Percentiles rank a stretch among this genome's conserved stretches.
Evolutionary conservation across 2,113 vertebrate species (phyloP).

Genomic region (Zingel zingel): DNA sequence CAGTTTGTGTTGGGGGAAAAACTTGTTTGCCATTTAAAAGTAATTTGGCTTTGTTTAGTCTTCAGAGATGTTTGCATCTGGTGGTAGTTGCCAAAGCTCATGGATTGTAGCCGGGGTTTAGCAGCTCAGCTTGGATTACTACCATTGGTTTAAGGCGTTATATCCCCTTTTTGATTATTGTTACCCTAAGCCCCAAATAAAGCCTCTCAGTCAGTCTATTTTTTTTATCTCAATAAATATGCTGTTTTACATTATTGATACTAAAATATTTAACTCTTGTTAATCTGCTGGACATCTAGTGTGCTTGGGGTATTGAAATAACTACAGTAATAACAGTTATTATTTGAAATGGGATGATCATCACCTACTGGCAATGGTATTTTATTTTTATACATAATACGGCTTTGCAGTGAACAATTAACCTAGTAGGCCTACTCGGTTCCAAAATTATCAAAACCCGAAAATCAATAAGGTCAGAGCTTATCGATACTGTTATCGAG

Average conservation of each 20-base stretch:
- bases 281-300: background rate
- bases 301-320: background rate
- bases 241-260: background rate
- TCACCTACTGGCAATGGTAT: background rate
- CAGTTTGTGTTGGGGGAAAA: background rate
- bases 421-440: too few species aligned
- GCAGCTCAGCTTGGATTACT: constrained; percentile 72
- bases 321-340: background rate
- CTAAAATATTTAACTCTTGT: background rate
- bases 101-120: constrained; percentile 56
- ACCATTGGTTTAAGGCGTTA: constrained; percentile 69
- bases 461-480: too few species aligned
- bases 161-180: constrained; percentile 55
- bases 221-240: background rate
- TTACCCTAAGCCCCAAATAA: constrained; percentile 48
- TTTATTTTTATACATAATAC: background rate
- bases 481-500: too few species aligned
- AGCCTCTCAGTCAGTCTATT: constrained; percentile 38
- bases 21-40: constrained; percentile 10
- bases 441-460: too few species aligned
- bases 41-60: constrained; percentile 1
- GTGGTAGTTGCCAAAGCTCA: constrained; percentile 49
- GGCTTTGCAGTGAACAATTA: background rate
- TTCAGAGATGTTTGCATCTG: background rate
- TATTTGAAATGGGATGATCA: background rate